phyloP scores from a whole-genome alignment of 37 sponge, comb jelly and placozoan species.

The Haliclona indistincta region DNA sequence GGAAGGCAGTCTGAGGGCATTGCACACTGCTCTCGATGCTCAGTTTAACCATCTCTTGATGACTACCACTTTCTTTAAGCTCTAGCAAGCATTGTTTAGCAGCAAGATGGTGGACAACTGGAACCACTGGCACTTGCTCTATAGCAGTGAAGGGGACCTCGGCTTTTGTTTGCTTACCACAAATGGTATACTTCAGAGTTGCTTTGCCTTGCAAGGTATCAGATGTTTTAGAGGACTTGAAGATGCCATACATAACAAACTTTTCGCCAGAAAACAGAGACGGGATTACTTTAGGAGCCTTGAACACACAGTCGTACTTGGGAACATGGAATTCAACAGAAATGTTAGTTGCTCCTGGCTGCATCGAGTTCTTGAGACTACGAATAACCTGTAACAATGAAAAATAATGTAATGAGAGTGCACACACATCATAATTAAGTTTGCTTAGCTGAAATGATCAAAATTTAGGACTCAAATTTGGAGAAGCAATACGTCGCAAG shows the following conservation, averaged over 20 bases:
- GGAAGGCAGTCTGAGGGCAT: conserved; percentile 57
- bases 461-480: too few species aligned
- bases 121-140: conserved; percentile 2
- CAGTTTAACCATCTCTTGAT: conserved; percentile 56
- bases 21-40: conserved; percentile 58
- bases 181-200: neutral
- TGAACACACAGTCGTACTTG: neutral
- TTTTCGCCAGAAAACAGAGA: conserved; percentile 68
- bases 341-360: conserved; percentile 19
- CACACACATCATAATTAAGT: too few species aligned
- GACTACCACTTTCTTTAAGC: neutral
- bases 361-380: conserved; percentile 27
- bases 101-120: conserved; percentile 76
- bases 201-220: neutral
- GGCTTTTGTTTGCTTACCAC: neutral
- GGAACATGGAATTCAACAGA: neutral
- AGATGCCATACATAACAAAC: conserved; percentile 59
- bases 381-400: conserved; percentile 22
- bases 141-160: conserved; percentile 2
- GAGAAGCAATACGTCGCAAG: too few species aligned
- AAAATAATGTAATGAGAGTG: neutral
- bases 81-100: conserved; percentile 26
- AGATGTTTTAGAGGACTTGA: conserved; percentile 10
- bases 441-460: too few species aligned
- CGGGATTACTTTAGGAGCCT: conserved; percentile 44